Base-by-base conservation (phyloP, 2,113 vertebrate genomes). In the Baryphthengus martii region DNA sequence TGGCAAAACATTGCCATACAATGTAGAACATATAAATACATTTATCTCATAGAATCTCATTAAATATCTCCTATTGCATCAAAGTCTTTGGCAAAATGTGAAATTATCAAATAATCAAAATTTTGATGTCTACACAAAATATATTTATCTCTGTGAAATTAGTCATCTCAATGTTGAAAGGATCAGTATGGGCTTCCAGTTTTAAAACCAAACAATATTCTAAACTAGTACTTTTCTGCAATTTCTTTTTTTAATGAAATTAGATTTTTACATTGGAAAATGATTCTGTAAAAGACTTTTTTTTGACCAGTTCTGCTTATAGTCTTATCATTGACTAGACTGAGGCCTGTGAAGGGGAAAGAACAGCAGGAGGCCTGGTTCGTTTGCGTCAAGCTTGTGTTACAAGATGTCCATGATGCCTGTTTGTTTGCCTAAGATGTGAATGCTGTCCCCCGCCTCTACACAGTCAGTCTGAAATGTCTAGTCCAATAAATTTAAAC, bases 401-500 rank as follows among this genome's bases (percentile, higher is more conserved):
- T 96, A 44, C 24, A 72, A 73, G 91, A 75, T 82, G 82, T 33
- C 79, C 68, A 61, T n/a, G 88, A 79, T 85, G 80, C 45, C 52
- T 62, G n/a, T 73, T 81, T 89, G 35, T 24, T 40, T 82, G 65
- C 72, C 62, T 44, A 42, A 66, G n/a, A 90, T 80, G 61, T 72
- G 94, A 92, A 68, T 49, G 40, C 66, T 89, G 62, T 63, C 18
- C 58, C 52, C 12, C 3, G 4, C 80, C 65, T 90, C 50, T 81
- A 35, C 84, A 55, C 18, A 18, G 72, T 86, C 89, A 80, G 47
- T 65, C 75, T 92, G 93, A 93, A 95, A 76, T 15, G 20, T 29
- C 49, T 96, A 71, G 14, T 74, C 35, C 78, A 92, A 89, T 82
- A 67, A 91, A 91, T 91, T 90, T 66, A 88, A 93, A 76, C 74